Evolutionary conservation across 2,888 invertebrate genomes (phyloP).

Genomic region (Neoaliturus tenellus): DNA sequence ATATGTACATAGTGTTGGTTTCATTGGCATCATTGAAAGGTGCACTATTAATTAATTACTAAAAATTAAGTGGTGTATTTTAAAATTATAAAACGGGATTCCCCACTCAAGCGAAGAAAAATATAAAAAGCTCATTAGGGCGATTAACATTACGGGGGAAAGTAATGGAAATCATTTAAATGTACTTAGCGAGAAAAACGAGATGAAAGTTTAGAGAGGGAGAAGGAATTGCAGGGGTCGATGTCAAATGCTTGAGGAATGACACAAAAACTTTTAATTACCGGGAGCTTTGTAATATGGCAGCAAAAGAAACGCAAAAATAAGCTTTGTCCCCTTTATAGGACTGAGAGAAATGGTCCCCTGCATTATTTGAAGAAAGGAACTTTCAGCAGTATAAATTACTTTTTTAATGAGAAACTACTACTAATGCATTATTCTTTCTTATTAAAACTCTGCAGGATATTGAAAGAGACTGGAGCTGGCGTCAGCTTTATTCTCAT

Average conservation of each 20-base stretch:
- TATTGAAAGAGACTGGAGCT: conserved; percentile 25
- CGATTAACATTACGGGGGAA: background rate
- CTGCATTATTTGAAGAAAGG: conserved; percentile 44
- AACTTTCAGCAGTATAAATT: conserved; percentile 37
- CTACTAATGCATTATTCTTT: conserved; percentile 32
- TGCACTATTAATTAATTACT: too few relatives aligned
- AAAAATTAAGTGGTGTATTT: too few relatives aligned
- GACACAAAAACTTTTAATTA: conserved; percentile 53
- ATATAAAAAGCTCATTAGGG: conserved; percentile 34
- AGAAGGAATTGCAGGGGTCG: conserved; percentile 27
- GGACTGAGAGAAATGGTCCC: conserved; percentile 23
- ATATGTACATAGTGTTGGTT: too few relatives aligned
- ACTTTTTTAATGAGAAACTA: conserved; percentile 41
- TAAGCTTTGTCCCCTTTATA: conserved; percentile 47
- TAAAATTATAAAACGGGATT: too few relatives aligned
- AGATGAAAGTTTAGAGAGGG: conserved; percentile 49
- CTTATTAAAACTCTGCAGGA: conserved; percentile 32
- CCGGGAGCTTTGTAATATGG: conserved; percentile 47
- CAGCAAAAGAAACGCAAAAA: conserved; percentile 38
- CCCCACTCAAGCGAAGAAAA: too few relatives aligned
- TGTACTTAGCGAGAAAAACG: conserved; percentile 45
- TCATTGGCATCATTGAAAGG: too few relatives aligned
- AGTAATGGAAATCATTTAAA: conserved; percentile 45
- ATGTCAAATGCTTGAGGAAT: conserved; percentile 49
- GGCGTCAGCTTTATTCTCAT: conserved; percentile 8